Evolutionary conservation across 2,888 invertebrate genomes (phyloP).

Genomic region (Rhagium mordax): DNA sequence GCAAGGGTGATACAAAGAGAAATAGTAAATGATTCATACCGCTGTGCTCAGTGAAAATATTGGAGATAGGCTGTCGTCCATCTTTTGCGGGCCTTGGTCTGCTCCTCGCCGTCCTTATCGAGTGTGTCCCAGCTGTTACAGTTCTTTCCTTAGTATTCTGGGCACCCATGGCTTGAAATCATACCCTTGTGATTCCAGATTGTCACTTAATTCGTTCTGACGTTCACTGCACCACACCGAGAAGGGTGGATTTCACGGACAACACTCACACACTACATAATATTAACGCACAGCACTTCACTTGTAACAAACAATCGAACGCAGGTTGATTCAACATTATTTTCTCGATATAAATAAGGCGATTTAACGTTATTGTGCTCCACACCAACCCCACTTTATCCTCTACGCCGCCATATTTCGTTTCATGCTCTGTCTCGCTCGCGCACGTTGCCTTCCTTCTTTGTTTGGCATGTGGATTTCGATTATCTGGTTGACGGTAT

Average conservation of each 20-base stretch:
- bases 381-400: conserved; percentile 68
- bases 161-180: conserved; percentile 84
- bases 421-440: conserved; percentile 51
- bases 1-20: conserved; percentile 27
- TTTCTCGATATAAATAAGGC: conserved; percentile 60
- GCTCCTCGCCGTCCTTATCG: conserved; percentile 82
- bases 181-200: conserved; percentile 67
- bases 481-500: conserved; percentile 71
- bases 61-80: conserved; percentile 87
- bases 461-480: conserved; percentile 73
- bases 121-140: conserved; percentile 79
- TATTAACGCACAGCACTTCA: conserved; percentile 53
- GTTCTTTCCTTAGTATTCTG: conserved; percentile 95
- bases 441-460: conserved; percentile 42
- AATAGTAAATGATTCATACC: conserved; percentile 76
- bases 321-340: conserved; percentile 53
- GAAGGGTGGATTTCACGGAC: conserved; percentile 57
- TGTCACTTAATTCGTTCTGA: conserved; percentile 64
- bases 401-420: conserved; percentile 65
- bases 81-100: conserved; percentile 86
- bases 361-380: conserved; percentile 58
- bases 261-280: conserved; percentile 55
- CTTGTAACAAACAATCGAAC: conserved; percentile 31
- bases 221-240: conserved; percentile 62
- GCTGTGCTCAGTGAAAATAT: conserved; percentile 95